A percentile compares a stretch with the other conserved stretches of the same genome.
phyloP scores from a whole-genome alignment of 2,113 vertebrate species.

The Menura novaehollandiae region DNA sequence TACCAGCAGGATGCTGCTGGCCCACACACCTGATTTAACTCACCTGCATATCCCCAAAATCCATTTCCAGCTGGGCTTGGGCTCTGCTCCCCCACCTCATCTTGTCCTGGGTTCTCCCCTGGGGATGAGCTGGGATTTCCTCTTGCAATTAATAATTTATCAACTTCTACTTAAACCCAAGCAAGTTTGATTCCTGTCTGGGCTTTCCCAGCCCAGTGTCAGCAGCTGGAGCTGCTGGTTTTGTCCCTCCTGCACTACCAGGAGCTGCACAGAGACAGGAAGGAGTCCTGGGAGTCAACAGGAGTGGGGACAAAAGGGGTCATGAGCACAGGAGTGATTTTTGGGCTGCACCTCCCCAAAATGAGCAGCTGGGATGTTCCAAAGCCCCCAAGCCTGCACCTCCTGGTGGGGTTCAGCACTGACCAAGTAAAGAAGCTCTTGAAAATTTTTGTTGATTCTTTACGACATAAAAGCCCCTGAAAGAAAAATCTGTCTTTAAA shows the following conservation, averaged over 20 bases:
- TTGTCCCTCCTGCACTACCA: not conserved
- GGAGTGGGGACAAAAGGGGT: not conserved
- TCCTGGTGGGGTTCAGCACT: not conserved
- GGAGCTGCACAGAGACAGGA: not conserved
- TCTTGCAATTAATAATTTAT: not conserved
- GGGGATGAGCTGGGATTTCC: not conserved
- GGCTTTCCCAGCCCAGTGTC: not conserved
- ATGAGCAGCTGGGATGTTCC: not conserved
- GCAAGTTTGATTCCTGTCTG: fast-evolving
- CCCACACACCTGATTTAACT: not conserved
- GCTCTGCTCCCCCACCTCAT: not conserved
- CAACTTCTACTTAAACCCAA: not conserved
- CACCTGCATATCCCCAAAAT: not conserved
- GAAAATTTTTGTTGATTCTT: not conserved
- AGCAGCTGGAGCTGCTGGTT: not conserved
- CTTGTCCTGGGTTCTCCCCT: not conserved
- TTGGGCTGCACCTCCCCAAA: not conserved
- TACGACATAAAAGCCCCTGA: not conserved
- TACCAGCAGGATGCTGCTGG: not conserved
- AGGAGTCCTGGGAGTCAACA: not conserved
- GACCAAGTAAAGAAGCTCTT: not conserved
- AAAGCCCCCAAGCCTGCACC: fast-evolving
- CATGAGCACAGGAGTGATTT: fast-evolving
- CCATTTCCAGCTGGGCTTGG: not conserved
- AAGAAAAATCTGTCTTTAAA: not conserved